Evolutionary conservation across 2,888 invertebrate species (phyloP).

Genomic region (Drosophila differens): DNA sequence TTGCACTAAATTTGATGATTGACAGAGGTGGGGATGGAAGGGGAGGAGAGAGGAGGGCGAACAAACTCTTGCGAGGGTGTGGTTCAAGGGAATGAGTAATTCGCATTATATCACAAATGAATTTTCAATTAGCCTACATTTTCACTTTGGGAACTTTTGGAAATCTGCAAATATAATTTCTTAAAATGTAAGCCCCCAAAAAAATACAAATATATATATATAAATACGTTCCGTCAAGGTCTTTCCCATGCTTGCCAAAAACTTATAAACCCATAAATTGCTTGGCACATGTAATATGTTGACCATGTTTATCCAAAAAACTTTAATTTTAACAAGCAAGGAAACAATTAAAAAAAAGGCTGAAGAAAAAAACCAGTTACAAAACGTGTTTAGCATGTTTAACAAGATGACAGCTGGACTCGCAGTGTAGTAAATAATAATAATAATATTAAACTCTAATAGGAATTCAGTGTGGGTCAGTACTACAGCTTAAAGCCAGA

Average conservation of each 20-base stretch:
- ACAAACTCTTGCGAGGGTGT: not conserved
- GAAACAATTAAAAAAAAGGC: slow-evolving; percentile 4
- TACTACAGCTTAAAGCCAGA: slow-evolving; percentile 94
- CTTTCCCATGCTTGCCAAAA: slow-evolving; percentile 42
- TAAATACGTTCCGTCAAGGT: slow-evolving; percentile 38
- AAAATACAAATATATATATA: not conserved
- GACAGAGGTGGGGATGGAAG: not conserved
- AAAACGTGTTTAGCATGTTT: slow-evolving; percentile 20
- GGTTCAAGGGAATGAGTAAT: slow-evolving; percentile 38
- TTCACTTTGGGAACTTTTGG: slow-evolving; percentile 61
- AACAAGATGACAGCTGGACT: not conserved
- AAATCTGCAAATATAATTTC: slow-evolving; percentile 13
- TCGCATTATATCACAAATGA: slow-evolving; percentile 35
- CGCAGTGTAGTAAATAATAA: not conserved
- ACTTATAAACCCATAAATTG: slow-evolving; percentile 33
- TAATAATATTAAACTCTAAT: not conserved
- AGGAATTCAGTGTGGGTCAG: not conserved
- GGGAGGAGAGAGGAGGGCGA: not conserved
- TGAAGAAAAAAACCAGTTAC: not conserved
- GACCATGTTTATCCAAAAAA: slow-evolving; percentile 30
- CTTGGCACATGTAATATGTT: slow-evolving; percentile 24
- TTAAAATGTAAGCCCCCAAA: slow-evolving; percentile 12
- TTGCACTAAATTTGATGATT: slow-evolving; percentile 66
- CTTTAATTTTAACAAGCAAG: slow-evolving; percentile 23
- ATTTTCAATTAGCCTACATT: slow-evolving; percentile 65